Evolutionary conservation across 1,140 invertebrate species (phyloP).

Genomic region (Ylistrum balloti): DNA sequence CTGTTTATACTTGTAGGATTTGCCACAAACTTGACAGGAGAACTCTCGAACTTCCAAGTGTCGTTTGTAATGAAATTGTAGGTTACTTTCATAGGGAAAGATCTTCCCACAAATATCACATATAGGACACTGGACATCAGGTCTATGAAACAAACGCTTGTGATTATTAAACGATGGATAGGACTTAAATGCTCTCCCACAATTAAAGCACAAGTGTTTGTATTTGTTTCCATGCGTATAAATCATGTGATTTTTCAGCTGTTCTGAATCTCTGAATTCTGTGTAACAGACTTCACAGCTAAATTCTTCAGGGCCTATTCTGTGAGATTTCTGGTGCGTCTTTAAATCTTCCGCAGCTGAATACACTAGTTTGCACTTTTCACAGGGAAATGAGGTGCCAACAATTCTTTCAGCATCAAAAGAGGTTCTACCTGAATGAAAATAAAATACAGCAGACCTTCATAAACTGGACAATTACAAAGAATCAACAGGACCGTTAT

Average conservation of each 20-base stretch:
- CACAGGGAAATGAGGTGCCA: constrained; percentile 13
- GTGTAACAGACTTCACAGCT: not conserved
- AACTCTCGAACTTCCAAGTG: not conserved
- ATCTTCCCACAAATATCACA: constrained; percentile 20
- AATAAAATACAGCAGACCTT: not conserved
- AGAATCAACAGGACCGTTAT: not conserved
- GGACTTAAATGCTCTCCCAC: not conserved
- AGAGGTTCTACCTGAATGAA: not conserved
- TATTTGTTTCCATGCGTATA: not conserved
- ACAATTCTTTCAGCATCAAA: not conserved
- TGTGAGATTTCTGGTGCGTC: constrained; percentile 41
- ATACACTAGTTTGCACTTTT: constrained; percentile 32
- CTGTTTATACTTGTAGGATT: constrained; percentile 38
- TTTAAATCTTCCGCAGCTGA: constrained; percentile 15
- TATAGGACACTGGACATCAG: constrained; percentile 9
- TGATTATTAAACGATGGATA: constrained; percentile 8
- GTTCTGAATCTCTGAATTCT: not conserved
- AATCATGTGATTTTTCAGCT: not conserved
- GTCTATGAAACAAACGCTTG: constrained; percentile 26
- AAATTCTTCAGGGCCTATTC: not conserved
- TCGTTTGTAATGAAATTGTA: constrained; percentile 9
- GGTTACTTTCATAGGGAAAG: not conserved
- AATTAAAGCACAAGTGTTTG: not conserved
- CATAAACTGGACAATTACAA: not conserved
- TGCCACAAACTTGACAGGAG: constrained; percentile 29